These are phyloP conservation scores for Sebastes schlegelii DNA, from an alignment of 2,113 vertebrate species.

Conservation along the genomic window DNA sequence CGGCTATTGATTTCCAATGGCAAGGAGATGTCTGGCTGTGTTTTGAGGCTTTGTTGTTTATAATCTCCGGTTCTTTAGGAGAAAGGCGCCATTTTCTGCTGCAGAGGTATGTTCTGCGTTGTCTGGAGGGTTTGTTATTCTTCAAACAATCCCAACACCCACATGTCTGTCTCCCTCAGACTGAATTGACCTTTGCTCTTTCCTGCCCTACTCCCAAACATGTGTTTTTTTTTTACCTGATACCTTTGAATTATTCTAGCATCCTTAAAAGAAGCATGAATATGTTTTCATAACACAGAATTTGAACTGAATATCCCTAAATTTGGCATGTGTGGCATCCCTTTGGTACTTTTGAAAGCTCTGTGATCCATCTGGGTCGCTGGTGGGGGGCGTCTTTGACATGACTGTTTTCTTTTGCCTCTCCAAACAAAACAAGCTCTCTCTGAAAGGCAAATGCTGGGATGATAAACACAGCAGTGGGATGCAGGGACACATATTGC, in stretches of 20 bases:
- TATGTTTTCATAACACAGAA: constrained; percentile 26
- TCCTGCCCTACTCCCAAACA: constrained; percentile 3
- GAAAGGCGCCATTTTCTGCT: constrained; percentile 30
- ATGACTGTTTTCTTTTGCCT: constrained; percentile 73
- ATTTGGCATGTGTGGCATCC: constrained; percentile 44
- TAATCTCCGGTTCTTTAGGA: constrained; percentile 41
- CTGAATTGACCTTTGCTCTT: constrained; percentile 53
- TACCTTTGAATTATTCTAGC: constrained; percentile 8
- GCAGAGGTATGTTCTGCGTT: constrained; percentile 22
- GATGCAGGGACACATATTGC: constrained; percentile 55
- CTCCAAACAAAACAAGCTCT: constrained; percentile 80
- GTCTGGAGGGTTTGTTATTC: constrained; percentile 56
- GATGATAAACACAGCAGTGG: constrained; percentile 73
- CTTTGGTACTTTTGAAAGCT: constrained; percentile 49
- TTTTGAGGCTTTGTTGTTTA: constrained; percentile 60
- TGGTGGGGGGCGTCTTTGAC: constrained; percentile 58
- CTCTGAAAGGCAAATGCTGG: constrained; percentile 62
- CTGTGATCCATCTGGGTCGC: constrained; percentile 72
- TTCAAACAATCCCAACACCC: constrained; percentile 46
- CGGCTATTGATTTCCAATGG: constrained; percentile 68
- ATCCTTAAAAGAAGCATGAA: constrained; percentile 14
- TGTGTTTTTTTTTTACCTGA: constrained; percentile 26
- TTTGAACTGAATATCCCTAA: constrained; percentile 34
- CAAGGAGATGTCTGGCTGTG: constrained; percentile 50
- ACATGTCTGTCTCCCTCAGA: constrained; percentile 38